Percentiles rank a stretch among this genome's conserved stretches.
Conservation (phyloP, 2,113 vertebrate genomes). For the Elanus axillaris region DNA sequence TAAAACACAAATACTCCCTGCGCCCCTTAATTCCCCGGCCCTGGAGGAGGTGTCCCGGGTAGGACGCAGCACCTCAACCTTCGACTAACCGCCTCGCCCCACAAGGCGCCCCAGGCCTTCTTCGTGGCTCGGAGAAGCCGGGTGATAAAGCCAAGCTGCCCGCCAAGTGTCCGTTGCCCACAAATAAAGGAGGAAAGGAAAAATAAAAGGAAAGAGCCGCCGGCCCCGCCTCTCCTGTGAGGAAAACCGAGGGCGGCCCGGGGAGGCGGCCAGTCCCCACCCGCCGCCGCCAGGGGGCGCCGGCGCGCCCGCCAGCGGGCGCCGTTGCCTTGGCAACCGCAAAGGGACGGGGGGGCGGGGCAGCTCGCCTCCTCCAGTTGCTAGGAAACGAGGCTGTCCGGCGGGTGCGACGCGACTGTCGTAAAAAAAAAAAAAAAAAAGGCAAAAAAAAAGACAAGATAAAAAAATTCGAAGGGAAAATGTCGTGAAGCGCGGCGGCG, state of each 20-base stretch:
- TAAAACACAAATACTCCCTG: background rate
- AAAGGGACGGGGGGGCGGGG: too few relatives aligned
- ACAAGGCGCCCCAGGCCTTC: background rate
- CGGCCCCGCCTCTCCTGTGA: background rate
- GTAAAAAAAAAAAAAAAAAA: too few relatives aligned
- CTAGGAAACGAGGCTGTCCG: too few relatives aligned
- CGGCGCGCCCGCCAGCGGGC: accelerated
- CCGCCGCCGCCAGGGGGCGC: background rate
- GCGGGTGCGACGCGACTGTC: too few relatives aligned
- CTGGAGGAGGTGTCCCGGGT: background rate
- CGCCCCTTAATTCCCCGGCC: background rate
- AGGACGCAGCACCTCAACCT: background rate
- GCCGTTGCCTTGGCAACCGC: background rate
- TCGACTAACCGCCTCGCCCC: background rate
- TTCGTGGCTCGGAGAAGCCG: background rate
- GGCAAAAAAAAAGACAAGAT: too few relatives aligned
- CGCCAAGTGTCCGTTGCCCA: too few relatives aligned
- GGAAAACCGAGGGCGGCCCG: background rate
- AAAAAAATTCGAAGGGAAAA: too few relatives aligned
- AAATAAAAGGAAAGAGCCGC: background rate
- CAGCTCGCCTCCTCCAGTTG: too few relatives aligned
- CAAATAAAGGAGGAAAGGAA: background rate
- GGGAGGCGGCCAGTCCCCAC: background rate
- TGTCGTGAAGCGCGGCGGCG: conserved; percentile 5
- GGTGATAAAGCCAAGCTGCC: background rate